Evolutionary conservation across 2,888 invertebrate species (phyloP).

Genomic region (Rutpela maculata): DNA sequence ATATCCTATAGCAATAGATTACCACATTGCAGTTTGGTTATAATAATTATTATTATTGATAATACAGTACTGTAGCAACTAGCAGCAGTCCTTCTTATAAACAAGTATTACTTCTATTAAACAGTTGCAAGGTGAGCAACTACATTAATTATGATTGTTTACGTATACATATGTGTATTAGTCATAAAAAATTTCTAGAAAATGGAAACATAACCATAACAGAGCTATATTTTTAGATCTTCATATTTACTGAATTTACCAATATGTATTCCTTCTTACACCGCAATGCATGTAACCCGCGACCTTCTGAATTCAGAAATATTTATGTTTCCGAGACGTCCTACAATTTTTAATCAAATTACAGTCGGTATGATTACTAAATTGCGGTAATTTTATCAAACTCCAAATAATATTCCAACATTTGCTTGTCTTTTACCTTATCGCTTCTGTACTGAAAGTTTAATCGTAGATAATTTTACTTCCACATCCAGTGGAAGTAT

Average conservation of each 20-base stretch:
- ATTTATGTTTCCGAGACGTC: background rate
- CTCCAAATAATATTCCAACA: too few relatives aligned
- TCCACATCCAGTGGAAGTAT: too few relatives aligned
- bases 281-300: background rate
- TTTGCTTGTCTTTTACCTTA: too few relatives aligned
- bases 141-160: background rate
- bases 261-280: background rate
- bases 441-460: too few relatives aligned
- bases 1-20: too few relatives aligned
- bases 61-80: too few relatives aligned
- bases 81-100: too few relatives aligned
- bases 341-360: background rate
- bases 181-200: background rate
- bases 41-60: too few relatives aligned
- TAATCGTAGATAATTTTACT: too few relatives aligned
- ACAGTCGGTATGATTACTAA: background rate
- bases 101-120: background rate
- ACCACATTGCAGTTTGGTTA: too few relatives aligned
- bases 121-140: slow-evolving; percentile 1
- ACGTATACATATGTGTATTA: background rate
- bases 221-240: background rate
- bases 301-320: background rate
- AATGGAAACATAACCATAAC: background rate
- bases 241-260: background rate
- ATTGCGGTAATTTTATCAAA: too few relatives aligned